These are phyloP conservation scores for Ornithoptera alexandrae DNA, from an alignment of 2,888 invertebrate genomes.

Conservation along the genomic window DNA sequence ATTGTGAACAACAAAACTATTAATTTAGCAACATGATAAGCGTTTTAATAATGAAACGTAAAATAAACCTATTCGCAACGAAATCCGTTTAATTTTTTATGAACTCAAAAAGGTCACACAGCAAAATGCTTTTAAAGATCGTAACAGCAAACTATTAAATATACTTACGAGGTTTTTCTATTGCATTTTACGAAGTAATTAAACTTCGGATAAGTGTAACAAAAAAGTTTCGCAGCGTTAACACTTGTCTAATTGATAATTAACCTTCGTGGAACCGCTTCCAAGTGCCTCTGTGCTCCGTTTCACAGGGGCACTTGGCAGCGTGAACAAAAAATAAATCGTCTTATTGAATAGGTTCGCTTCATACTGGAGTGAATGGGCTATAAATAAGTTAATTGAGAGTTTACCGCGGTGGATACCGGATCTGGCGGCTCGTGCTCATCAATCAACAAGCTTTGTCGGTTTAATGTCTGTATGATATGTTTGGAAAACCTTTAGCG, in stretches of 20 bases:
- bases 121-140: slow-evolving; percentile 5
- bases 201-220: neutral
- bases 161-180: slow-evolving; percentile 1
- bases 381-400: slow-evolving; percentile 38
- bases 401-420: slow-evolving; percentile 31
- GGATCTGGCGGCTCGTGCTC: slow-evolving; percentile 33
- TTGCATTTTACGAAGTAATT: slow-evolving; percentile 20
- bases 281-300: slow-evolving; percentile 1
- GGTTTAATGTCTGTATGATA: slow-evolving; percentile 11
- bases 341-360: neutral
- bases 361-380: slow-evolving; percentile 17
- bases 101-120: neutral
- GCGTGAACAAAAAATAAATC: neutral
- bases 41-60: too few relatives aligned
- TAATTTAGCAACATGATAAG: too few relatives aligned
- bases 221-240: slow-evolving; percentile 3
- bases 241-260: slow-evolving; percentile 15
- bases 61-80: neutral
- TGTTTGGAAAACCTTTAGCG: slow-evolving; percentile 6
- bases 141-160: slow-evolving; percentile 7
- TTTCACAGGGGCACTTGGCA: too few relatives aligned
- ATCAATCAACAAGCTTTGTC: slow-evolving; percentile 8
- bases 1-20: too few relatives aligned
- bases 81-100: slow-evolving; percentile 1
- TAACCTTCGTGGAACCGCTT: slow-evolving; percentile 14